Evolutionary conservation across 2,113 vertebrate species (phyloP).

Genomic region (Pionites leucogaster): DNA sequence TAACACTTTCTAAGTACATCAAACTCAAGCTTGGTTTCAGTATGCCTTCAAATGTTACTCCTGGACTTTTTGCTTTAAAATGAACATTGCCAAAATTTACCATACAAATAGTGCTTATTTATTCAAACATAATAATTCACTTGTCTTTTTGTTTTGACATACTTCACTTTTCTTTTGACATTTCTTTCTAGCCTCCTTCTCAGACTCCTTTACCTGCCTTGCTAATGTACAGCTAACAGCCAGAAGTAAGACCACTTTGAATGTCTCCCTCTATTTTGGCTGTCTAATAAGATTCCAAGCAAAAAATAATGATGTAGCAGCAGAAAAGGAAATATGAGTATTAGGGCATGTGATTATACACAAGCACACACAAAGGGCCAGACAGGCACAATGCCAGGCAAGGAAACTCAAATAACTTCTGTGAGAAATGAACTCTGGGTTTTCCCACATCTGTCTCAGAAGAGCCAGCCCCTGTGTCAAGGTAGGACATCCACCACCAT

Average conservation of each 20-base stretch:
- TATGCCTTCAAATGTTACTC: background rate
- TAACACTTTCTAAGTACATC: background rate
- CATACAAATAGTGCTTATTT: background rate
- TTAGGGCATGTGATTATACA: background rate
- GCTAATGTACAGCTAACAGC: background rate
- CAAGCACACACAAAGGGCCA: fast-evolving
- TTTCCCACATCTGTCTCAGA: background rate
- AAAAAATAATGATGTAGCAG: background rate
- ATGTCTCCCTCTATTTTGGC: background rate
- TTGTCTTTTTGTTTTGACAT: background rate
- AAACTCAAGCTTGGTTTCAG: background rate
- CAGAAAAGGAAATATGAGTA: background rate
- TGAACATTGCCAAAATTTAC: background rate
- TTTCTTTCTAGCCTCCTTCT: background rate
- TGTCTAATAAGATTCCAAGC: background rate
- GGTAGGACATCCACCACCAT: background rate
- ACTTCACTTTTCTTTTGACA: background rate
- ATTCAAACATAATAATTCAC: background rate
- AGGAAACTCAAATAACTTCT: background rate
- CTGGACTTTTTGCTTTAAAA: background rate
- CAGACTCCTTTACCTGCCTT: background rate
- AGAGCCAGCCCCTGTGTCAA: background rate
- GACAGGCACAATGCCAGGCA: background rate
- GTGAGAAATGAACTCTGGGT: background rate
- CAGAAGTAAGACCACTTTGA: background rate